Conservation (phyloP, 2,888 invertebrate genomes). For the Busseola fusca region DNA sequence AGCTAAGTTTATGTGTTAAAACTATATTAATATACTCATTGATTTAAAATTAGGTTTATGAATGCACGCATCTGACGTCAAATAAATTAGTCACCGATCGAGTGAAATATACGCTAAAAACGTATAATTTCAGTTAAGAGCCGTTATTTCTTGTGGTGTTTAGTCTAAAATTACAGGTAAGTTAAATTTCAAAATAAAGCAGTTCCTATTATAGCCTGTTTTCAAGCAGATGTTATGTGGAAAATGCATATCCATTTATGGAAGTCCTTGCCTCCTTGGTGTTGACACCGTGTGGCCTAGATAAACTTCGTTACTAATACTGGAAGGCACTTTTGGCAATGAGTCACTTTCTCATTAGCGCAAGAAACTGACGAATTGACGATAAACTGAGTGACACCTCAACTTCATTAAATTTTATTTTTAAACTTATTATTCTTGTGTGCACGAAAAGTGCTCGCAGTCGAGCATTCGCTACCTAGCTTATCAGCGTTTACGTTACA, state of each 20-base stretch:
- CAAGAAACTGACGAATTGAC: slow-evolving; percentile 70
- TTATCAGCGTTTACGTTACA: slow-evolving; percentile 41
- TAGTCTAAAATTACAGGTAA: slow-evolving; percentile 61
- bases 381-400: slow-evolving; percentile 69
- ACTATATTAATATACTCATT: no score
- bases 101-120: slow-evolving; percentile 25
- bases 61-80: slow-evolving; percentile 51
- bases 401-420: slow-evolving; percentile 71
- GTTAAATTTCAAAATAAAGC: slow-evolving; percentile 35
- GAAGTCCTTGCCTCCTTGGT: slow-evolving; percentile 75
- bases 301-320: slow-evolving; percentile 66
- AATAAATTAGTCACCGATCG: slow-evolving; percentile 55
- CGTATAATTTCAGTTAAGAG: slow-evolving; percentile 53
- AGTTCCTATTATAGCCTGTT: background rate
- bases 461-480: slow-evolving; percentile 26
- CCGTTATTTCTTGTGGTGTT: slow-evolving; percentile 52
- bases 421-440: slow-evolving; percentile 52
- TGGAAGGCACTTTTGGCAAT: slow-evolving; percentile 71
- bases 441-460: slow-evolving; percentile 8
- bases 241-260: slow-evolving; percentile 77
- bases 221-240: slow-evolving; percentile 69
- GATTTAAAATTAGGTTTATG: slow-evolving; percentile 6
- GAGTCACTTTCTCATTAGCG: slow-evolving; percentile 76
- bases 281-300: slow-evolving; percentile 76
- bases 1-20: no score